These are phyloP conservation scores for Plemyria rubiginata DNA, from an alignment of 2,888 invertebrate species.

Conservation along the genomic window DNA sequence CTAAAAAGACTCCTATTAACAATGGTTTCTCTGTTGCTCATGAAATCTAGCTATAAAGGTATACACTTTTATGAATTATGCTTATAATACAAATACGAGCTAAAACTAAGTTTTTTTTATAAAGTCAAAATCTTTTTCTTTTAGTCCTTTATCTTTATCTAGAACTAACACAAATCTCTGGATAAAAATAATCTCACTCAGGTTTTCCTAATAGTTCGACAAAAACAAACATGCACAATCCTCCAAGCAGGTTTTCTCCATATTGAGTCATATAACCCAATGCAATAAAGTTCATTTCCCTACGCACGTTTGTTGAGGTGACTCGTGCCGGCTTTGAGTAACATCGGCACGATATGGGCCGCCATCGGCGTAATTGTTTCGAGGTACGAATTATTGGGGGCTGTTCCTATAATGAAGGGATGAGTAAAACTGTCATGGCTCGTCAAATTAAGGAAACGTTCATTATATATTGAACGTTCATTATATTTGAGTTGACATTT, in stretches of 20 bases:
- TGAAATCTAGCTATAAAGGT: too few species aligned
- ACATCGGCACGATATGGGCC: background rate
- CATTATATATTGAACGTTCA: too few species aligned
- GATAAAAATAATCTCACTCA: background rate
- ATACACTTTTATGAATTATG: too few species aligned
- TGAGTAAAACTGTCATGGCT: conserved; percentile 4
- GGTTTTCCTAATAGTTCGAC: background rate
- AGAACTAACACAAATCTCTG: background rate
- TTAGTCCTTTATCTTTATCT: too few species aligned
- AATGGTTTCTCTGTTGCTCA: too few species aligned
- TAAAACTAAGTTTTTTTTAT: too few species aligned
- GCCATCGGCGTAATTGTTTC: conserved; percentile 25
- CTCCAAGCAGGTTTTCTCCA: background rate
- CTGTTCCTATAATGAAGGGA: conserved; percentile 17
- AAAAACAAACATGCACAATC: background rate
- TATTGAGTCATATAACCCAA: background rate
- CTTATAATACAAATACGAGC: too few species aligned
- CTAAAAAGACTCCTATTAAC: too few species aligned
- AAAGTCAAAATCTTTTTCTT: too few species aligned
- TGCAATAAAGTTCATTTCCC: background rate
- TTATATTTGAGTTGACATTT: too few species aligned
- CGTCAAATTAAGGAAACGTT: background rate
- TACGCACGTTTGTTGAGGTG: background rate
- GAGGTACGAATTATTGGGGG: conserved; percentile 17
- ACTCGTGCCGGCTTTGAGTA: background rate